phyloP scores from a whole-genome alignment of 92 coral and sea anemone species.

The Phenganax marumi region DNA sequence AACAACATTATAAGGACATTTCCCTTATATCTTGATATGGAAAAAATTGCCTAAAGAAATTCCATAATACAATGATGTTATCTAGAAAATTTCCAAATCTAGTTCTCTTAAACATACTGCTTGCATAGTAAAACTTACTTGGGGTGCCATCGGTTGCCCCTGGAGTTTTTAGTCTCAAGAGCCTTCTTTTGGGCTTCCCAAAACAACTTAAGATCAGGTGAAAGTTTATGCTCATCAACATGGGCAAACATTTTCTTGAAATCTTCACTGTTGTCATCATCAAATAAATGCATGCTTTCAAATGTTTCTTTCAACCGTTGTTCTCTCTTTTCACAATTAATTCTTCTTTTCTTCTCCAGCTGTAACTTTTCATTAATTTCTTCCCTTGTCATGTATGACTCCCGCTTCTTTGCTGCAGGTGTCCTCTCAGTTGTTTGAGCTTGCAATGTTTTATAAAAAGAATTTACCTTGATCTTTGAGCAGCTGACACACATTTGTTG shows the following conservation, averaged over 20 bases:
- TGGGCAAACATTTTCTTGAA: slow-evolving; percentile 13
- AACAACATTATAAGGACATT: no score
- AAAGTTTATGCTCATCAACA: not conserved
- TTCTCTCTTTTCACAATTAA: slow-evolving; percentile 10
- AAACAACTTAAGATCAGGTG: slow-evolving; percentile 25
- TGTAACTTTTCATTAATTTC: slow-evolving; percentile 3
- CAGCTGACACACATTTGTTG: slow-evolving; percentile 9
- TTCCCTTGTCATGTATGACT: slow-evolving; percentile 6
- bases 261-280: slow-evolving; percentile 25
- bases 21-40: no score
- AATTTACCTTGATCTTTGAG: not conserved
- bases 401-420: not conserved
- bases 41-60: no score
- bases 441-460: slow-evolving; percentile 2
- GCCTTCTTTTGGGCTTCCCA: slow-evolving; percentile 37
- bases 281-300: not conserved
- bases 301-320: not conserved
- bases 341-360: slow-evolving; percentile 16
- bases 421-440: not conserved
- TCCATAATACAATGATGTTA: no score
- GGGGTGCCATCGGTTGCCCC: slow-evolving; percentile 40
- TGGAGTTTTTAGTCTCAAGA: slow-evolving; percentile 17
- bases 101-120: no score
- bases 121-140: slow-evolving; percentile 24
- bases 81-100: no score